A percentile compares a stretch with the other conserved stretches of the same genome.
These are phyloP conservation scores for Artibeus lituratus DNA, from an alignment of 2,797 vertebrate genomes.

Conservation along the genomic window DNA sequence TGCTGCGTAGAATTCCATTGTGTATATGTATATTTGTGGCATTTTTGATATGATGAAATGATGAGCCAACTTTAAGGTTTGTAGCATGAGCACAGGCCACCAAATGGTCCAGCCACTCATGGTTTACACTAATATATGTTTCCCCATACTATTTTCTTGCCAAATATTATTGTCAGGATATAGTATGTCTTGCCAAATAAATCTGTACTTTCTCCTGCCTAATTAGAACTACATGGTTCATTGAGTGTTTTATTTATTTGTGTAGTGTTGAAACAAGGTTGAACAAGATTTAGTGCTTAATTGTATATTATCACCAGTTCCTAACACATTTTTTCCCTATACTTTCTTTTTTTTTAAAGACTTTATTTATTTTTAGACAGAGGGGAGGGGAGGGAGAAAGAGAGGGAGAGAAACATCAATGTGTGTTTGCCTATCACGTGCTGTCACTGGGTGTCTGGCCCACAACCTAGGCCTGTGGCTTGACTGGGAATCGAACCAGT, in stretches of 20 bases:
- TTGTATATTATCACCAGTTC: not conserved
- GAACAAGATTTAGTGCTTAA: not conserved
- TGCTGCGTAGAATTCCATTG: too few relatives aligned
- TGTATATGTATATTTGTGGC: too few relatives aligned
- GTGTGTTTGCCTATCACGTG: too few relatives aligned
- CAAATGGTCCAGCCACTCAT: not conserved
- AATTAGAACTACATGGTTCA: not conserved
- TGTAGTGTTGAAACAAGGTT: constrained; percentile 3
- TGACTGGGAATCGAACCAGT: too few relatives aligned
- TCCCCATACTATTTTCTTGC: not conserved
- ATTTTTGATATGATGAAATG: not conserved
- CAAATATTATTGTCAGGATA: constrained; percentile 21
- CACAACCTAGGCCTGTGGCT: too few relatives aligned
- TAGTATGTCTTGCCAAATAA: not conserved
- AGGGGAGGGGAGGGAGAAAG: too few relatives aligned
- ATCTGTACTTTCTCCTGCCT: not conserved
- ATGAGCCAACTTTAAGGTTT: not conserved
- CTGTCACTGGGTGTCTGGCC: too few relatives aligned
- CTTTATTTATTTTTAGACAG: too few relatives aligned
- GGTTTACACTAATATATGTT: not conserved
- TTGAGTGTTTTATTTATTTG: not conserved
- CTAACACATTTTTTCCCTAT: not conserved
- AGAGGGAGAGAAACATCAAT: too few relatives aligned
- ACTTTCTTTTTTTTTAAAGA: not conserved
- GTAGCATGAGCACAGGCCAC: not conserved